Base-by-base conservation (phyloP, 1,140 invertebrate genomes). In the Chlorops oryzae region DNA sequence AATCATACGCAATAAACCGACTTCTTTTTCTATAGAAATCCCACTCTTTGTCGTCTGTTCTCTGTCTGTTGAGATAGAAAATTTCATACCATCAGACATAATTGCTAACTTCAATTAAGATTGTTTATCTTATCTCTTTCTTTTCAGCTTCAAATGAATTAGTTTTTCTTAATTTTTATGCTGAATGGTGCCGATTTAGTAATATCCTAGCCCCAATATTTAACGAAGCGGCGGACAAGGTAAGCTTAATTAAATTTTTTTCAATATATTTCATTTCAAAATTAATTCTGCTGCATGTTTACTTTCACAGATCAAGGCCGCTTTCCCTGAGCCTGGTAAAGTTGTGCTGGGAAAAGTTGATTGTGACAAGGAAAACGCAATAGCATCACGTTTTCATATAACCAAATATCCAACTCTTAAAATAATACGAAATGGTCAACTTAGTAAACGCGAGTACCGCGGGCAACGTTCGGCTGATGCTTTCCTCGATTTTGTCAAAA, bases 381-480 rank as follows among this genome's bases (percentile, higher is more conserved):
- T 98, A 42, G 90, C 94, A 7, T 83, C 84, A 9, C 81, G 89
- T 58, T 99, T 95, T 75, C 91, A 97, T 62, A 96, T 99, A 38
- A 89, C 84, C 13, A 99, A 99, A 78, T 99, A 99, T 77, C 97
- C 97, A 20, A 99, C 97, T 13, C 73, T 99, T 27, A 99, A 99
- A 77, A 74, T 99, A 17, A 89, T 98, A 62, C 81, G 91, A 24
- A 96, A 96, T 82, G 96, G 96, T 1, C 82, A 94, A 62, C 81
- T 91, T 7, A 81, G 87, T 1, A 99, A 99, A 74, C 83, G 87
- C 62, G 97, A 99, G 74, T 99, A 98, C 63, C 81, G 96, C 64
- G 94, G 80, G 12, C 79, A 81, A 59, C 63, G 80, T 9, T 80
- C 79, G 25, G 74, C 75, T 0, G 80, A 98, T 47, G 93, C 96